Evolutionary conservation across 1,140 invertebrate genomes (phyloP).

Genomic region (Vanessa atalanta): DNA sequence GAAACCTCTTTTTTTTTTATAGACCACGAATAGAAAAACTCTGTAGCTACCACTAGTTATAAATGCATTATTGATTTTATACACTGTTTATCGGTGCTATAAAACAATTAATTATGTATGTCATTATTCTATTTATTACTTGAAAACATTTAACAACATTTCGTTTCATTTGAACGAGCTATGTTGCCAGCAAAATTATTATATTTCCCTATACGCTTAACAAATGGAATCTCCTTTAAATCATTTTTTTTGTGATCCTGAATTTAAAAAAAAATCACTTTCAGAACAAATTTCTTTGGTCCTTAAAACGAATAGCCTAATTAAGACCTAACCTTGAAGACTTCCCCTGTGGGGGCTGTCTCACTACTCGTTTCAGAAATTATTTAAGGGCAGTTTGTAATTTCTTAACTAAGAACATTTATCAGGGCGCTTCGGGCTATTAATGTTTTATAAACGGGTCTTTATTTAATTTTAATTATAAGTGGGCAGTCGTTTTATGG

Average conservation of each 20-base stretch:
- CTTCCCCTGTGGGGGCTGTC: conserved; percentile 26
- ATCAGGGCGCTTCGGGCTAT: background rate
- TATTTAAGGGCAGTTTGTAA: conserved; percentile 28
- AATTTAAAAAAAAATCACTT: conserved; percentile 30
- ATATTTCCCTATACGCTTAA: background rate
- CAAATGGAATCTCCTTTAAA: conserved; percentile 11
- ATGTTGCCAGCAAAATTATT: background rate
- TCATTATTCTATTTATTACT: background rate
- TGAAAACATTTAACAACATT: background rate
- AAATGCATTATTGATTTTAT: no score
- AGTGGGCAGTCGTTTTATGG: background rate
- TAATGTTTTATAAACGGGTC: background rate
- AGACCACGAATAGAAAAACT: no score
- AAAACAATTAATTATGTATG: conserved; percentile 1
- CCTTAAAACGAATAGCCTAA: conserved; percentile 31
- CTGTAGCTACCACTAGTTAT: no score
- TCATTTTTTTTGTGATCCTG: background rate
- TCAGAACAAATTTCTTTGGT: conserved; percentile 15
- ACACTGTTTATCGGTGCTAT: no score
- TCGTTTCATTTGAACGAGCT: background rate
- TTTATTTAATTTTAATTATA: conserved; percentile 4
- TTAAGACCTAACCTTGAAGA: conserved; percentile 29
- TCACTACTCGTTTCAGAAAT: conserved; percentile 30
- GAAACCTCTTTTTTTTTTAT: no score
- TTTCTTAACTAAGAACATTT: conserved; percentile 19